Evolutionary conservation across 1,140 invertebrate genomes (phyloP).

Genomic region (Trinorchestia longiramus): DNA sequence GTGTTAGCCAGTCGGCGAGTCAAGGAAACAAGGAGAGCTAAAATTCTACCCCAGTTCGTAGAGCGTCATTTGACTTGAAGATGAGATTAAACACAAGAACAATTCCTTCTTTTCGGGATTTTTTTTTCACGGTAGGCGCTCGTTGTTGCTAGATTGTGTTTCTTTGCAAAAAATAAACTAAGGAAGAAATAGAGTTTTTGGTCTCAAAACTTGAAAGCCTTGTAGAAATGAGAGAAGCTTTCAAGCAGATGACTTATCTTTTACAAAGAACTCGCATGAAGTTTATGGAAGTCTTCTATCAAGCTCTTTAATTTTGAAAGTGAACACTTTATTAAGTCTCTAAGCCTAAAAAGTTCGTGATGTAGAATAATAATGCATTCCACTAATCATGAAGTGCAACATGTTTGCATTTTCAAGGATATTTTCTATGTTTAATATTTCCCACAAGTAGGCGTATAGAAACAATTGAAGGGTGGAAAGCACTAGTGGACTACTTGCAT

Average conservation of each 20-base stretch:
- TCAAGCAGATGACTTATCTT: neutral
- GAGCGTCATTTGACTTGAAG: constrained; percentile 6
- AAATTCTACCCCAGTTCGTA: neutral
- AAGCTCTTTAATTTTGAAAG: neutral
- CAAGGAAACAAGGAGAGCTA: neutral
- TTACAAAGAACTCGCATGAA: neutral
- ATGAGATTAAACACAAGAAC: neutral
- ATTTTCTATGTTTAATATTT: no score
- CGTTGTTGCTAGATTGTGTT: neutral
- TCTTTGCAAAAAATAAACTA: neutral
- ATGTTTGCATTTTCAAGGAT: no score
- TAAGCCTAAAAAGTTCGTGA: no score
- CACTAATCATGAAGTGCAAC: no score
- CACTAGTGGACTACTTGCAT: no score
- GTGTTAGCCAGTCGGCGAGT: neutral
- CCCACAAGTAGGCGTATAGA: no score
- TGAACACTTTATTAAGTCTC: no score
- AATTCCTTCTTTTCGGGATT: neutral
- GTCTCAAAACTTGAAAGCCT: neutral
- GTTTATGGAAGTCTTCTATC: neutral
- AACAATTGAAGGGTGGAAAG: no score
- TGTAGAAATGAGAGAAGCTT: neutral
- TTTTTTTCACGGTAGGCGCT: neutral
- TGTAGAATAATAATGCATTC: no score
- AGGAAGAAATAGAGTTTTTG: neutral